Base-by-base conservation (phyloP, 1,140 invertebrate genomes). In the Philopotamus ludificatus region DNA sequence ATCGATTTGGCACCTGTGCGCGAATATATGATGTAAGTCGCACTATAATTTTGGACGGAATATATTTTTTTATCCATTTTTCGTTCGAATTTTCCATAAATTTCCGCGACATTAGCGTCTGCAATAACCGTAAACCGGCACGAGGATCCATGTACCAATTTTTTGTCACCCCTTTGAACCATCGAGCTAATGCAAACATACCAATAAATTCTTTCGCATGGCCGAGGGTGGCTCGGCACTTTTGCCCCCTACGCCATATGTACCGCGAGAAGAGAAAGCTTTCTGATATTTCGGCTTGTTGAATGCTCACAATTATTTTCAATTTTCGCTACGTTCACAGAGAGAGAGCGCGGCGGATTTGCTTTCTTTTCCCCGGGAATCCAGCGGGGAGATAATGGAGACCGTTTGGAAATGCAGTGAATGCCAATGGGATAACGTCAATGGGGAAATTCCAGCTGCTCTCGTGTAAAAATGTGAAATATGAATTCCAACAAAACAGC, bases 281-380 rank as follows among this genome's bases (percentile, higher is more conserved):
- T 66, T 66, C 39, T 34, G 64, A 61, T 66, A 66, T 66, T 66
- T 53, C 15, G 57, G 16, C n/a, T 49, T 26, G 50, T 53, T 45
- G 59, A 65, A 66, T 66, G 64, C 58, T 34, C 58, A 60, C 64
- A 66, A 66, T 66, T 66, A 66, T 66, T 66, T 66, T 60, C 57
- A 66, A 66, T 66, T 61, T 66, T 47, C 57, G 22, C 44, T 39
- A n/a, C n/a, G 34, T 39, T 8, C 34, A 7, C 18, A 15, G 34
- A 39, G 10, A 15, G 10, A 47, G 10, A 39, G 34, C 34, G 8
- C 39, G 55, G n/a, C 45, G 54, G 42, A 45, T 65, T 34, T 39
- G 54, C 45, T 59, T 65, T 59, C 50, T 47, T 47, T 47, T 20
- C 8, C 20, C 20, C 18, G 28, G 0, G 42, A 21, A 28, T 20